Conservation (phyloP, 2,888 invertebrate genomes). For the Isotomurus palustris region DNA sequence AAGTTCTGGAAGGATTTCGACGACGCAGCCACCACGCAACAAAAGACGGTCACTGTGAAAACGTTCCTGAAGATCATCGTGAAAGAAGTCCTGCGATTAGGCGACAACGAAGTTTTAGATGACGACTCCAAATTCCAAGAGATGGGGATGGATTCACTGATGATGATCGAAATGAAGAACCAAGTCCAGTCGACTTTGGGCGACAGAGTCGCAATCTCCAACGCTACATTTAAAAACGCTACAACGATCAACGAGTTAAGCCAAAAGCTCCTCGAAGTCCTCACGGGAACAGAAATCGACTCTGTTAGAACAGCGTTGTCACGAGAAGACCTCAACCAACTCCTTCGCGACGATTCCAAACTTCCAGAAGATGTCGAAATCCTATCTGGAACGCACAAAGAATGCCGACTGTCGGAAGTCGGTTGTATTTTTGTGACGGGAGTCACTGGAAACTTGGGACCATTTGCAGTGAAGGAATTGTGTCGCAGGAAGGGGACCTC, state of each 20-base stretch:
- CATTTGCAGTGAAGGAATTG: neutral
- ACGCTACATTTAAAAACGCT: conserved; percentile 10
- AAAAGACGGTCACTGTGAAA: neutral
- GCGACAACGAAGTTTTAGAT: conserved; percentile 14
- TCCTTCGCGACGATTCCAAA: neutral
- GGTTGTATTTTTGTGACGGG: neutral
- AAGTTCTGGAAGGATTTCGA: conserved; percentile 25
- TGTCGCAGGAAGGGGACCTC: neutral
- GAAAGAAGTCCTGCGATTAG: conserved; percentile 15
- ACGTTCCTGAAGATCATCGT: neutral
- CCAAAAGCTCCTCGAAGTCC: neutral
- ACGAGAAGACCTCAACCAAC: neutral
- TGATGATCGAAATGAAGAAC: conserved; percentile 33
- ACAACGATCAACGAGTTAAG: neutral
- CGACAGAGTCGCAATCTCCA: conserved; percentile 9
- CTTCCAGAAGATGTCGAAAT: neutral
- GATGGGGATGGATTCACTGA: conserved; percentile 26
- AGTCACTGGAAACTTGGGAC: neutral
- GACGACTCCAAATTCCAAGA: conserved; percentile 24
- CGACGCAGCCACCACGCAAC: conserved; percentile 8
- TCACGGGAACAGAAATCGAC: neutral
- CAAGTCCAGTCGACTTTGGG: conserved; percentile 19
- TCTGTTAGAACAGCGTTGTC: neutral
- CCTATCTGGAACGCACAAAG: too few relatives aligned
- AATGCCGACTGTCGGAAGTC: neutral